Percentiles rank a stretch among this genome's conserved stretches.
These are phyloP conservation scores for Macaria notata DNA, from an alignment of 2,888 invertebrate genomes.

Conservation along the genomic window DNA sequence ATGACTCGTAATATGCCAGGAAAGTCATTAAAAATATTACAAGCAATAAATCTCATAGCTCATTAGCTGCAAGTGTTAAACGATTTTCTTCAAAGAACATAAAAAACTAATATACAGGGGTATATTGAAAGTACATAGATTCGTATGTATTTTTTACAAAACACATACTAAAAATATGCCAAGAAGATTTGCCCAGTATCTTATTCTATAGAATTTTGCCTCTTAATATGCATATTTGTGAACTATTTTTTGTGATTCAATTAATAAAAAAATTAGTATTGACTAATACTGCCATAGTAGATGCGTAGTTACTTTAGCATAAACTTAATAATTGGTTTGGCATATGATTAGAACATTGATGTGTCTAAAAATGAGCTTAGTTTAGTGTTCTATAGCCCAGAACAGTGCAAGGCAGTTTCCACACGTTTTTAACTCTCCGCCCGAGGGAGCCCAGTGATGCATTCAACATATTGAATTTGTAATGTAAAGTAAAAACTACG, in stretches of 20 bases:
- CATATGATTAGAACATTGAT: no score
- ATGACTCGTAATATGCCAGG: not conserved
- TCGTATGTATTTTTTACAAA: no score
- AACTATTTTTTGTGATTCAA: no score
- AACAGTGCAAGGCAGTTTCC: conserved; percentile 48
- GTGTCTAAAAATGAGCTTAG: no score
- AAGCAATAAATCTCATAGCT: conserved; percentile 28
- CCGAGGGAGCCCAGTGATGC: conserved; percentile 68
- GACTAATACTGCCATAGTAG: no score
- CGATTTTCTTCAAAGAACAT: conserved; percentile 34
- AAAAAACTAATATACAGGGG: conserved; percentile 11
- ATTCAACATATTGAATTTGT: conserved; percentile 70
- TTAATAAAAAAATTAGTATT: no score
- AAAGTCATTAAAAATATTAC: conserved; percentile 13
- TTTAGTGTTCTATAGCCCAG: not conserved
- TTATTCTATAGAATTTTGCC: no score
- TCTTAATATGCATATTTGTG: no score
- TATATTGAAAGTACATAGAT: not conserved
- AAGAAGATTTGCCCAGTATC: no score
- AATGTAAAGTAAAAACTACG: conserved; percentile 62
- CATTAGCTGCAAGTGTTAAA: conserved; percentile 34
- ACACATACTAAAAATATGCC: no score
- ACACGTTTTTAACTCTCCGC: conserved; percentile 61
- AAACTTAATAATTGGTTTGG: no score
- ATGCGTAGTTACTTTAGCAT: no score